Percentiles rank a stretch among this genome's conserved stretches.
phyloP scores from a whole-genome alignment of 1,140 invertebrate species.

The Danaus melanippus region DNA sequence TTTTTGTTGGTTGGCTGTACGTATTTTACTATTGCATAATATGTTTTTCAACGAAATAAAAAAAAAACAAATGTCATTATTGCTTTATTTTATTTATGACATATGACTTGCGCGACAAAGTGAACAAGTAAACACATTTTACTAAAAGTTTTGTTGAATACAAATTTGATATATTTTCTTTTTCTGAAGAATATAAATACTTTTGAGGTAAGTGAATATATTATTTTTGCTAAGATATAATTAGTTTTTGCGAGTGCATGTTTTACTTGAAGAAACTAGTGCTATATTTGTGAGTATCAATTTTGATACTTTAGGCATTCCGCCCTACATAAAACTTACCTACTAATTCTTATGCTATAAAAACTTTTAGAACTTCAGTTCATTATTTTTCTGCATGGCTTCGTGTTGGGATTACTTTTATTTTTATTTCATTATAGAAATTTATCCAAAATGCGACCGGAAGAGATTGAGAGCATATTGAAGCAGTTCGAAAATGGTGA shows the following conservation, averaged over 20 bases:
- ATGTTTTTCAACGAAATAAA: conserved; percentile 29
- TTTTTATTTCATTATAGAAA: conserved; percentile 41
- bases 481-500: conserved; percentile 37
- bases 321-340: conserved; percentile 40
- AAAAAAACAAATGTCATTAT: conserved; percentile 33
- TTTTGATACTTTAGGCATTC: conserved; percentile 48
- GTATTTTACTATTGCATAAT: conserved; percentile 32
- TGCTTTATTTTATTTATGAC: conserved; percentile 30
- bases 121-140: conserved; percentile 37
- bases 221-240: conserved; percentile 45
- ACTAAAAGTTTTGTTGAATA: conserved; percentile 41
- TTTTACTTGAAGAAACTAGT: conserved; percentile 42
- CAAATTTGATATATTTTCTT: conserved; percentile 37
- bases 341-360: conserved; percentile 40
- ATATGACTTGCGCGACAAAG: conserved; percentile 35
- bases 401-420: conserved; percentile 37
- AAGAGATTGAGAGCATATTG: conserved; percentile 36
- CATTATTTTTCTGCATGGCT: conserved; percentile 38
- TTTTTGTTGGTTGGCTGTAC: conserved; percentile 30
- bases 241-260: conserved; percentile 37
- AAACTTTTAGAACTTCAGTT: conserved; percentile 35
- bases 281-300: conserved; percentile 44
- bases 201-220: conserved; percentile 44
- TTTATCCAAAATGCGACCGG: conserved; percentile 42
- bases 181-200: conserved; percentile 39